A percentile compares a stretch with the other conserved stretches of the same genome.
Evolutionary conservation across 2,888 invertebrate genomes (phyloP).

Genomic region (Tetranychus piercei): DNA sequence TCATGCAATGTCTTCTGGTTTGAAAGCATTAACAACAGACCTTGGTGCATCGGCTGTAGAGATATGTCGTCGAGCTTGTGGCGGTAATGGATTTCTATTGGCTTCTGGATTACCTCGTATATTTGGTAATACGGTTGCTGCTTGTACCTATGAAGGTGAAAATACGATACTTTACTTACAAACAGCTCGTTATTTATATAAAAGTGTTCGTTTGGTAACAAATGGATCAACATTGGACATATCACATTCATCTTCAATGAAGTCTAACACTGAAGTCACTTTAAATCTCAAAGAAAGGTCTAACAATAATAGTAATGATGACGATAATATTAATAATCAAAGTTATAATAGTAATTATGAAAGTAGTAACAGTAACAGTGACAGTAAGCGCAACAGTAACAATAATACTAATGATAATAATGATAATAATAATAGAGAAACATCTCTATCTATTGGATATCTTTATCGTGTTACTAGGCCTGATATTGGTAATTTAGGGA

Average conservation of each 20-base stretch:
- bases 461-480: neutral
- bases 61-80: slow-evolving; percentile 67
- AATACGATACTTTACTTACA: slow-evolving; percentile 82
- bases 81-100: slow-evolving; percentile 85
- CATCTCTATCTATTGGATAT: neutral
- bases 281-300: too few species aligned
- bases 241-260: too few species aligned
- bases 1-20: slow-evolving; percentile 72
- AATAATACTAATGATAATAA: too few species aligned
- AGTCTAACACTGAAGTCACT: too few species aligned
- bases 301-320: too few species aligned
- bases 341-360: too few species aligned
- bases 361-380: neutral
- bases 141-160: slow-evolving; percentile 89
- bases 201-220: neutral
- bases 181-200: slow-evolving; percentile 44
- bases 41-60: slow-evolving; percentile 60
- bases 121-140: slow-evolving; percentile 65
- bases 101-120: slow-evolving; percentile 68
- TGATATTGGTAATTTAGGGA: neutral
- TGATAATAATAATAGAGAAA: neutral
- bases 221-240: neutral
- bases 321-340: too few species aligned
- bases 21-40: slow-evolving; percentile 67
- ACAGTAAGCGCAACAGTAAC: neutral